Conservation (phyloP, 2,888 invertebrate species). For the Oligia strigilis region DNA sequence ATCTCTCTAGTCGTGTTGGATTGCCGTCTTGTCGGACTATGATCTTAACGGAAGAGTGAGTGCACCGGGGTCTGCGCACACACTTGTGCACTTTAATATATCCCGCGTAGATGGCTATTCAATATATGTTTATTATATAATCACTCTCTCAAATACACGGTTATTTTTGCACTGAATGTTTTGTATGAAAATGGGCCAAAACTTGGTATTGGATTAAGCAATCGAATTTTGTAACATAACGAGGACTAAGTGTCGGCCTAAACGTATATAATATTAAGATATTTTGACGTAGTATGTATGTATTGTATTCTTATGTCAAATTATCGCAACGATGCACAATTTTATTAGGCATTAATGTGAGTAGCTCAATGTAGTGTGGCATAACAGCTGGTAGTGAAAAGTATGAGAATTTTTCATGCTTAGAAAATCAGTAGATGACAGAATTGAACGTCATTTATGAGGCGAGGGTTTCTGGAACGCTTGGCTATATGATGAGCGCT, state of each 20-base stretch:
- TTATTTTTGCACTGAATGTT: constrained; percentile 26
- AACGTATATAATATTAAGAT: constrained; percentile 33
- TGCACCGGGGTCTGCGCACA: no score
- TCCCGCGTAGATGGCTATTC: neutral
- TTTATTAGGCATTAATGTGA: constrained; percentile 34
- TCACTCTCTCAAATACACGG: neutral
- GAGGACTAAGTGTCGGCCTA: constrained; percentile 64
- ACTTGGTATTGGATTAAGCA: constrained; percentile 30
- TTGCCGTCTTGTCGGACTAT: no score
- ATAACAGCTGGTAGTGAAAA: constrained; percentile 5
- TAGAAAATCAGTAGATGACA: constrained; percentile 2
- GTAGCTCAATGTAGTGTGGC: constrained; percentile 17
- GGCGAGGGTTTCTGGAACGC: neutral
- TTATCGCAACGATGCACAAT: constrained; percentile 68
- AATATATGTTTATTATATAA: neutral
- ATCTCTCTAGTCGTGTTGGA: no score
- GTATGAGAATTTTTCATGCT: neutral
- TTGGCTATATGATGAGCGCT: neutral
- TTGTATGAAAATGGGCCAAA: constrained; percentile 47
- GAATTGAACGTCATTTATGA: neutral
- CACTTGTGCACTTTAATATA: neutral
- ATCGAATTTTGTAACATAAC: constrained; percentile 64
- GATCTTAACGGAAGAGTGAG: no score
- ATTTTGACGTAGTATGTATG: constrained; percentile 28
- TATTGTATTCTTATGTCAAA: constrained; percentile 64